phyloP scores from a whole-genome alignment of 2,888 invertebrate species.

The Parapristionchus giblindavisi region DNA sequence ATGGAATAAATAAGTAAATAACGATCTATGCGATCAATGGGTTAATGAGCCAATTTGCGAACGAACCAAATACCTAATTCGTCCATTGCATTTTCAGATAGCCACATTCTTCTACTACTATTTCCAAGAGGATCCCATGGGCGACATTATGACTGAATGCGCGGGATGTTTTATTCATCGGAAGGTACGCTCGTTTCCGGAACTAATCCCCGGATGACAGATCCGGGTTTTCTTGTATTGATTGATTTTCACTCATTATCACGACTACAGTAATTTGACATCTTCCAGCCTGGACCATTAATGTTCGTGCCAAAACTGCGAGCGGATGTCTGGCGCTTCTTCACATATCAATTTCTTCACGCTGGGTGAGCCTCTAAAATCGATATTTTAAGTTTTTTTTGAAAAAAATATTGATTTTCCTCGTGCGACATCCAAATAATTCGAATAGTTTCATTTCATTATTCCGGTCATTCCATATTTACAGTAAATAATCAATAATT shows the following conservation, averaged over 20 bases:
- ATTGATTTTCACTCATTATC: not conserved
- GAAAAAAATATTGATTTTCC: not conserved
- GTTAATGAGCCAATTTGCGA: too few species aligned
- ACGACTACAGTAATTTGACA: not conserved
- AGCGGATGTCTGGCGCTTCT: slow-evolving; percentile 88
- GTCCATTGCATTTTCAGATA: slow-evolving; percentile 70
- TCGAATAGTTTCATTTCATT: too few species aligned
- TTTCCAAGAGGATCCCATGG: slow-evolving; percentile 58
- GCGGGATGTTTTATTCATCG: slow-evolving; percentile 77
- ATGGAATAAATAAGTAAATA: not conserved
- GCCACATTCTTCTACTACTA: slow-evolving; percentile 74
- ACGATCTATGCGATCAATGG: too few species aligned
- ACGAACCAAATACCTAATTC: too few species aligned
- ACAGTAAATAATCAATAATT: not conserved
- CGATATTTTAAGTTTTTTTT: not conserved
- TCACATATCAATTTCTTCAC: slow-evolving; percentile 79
- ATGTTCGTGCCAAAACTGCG: slow-evolving; percentile 88
- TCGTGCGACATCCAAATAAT: too few species aligned
- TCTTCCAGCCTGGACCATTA: slow-evolving; percentile 71
- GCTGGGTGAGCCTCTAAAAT: slow-evolving; percentile 50
- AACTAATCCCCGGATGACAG: not conserved
- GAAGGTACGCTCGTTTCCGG: not conserved
- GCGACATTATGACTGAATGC: slow-evolving; percentile 75
- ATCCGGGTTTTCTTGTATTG: not conserved
- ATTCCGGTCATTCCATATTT: too few species aligned